Evolutionary conservation across 35 echinoderm and acorn worm genomes (phyloP).

Genomic region (Apostichopus parvimensis): DNA sequence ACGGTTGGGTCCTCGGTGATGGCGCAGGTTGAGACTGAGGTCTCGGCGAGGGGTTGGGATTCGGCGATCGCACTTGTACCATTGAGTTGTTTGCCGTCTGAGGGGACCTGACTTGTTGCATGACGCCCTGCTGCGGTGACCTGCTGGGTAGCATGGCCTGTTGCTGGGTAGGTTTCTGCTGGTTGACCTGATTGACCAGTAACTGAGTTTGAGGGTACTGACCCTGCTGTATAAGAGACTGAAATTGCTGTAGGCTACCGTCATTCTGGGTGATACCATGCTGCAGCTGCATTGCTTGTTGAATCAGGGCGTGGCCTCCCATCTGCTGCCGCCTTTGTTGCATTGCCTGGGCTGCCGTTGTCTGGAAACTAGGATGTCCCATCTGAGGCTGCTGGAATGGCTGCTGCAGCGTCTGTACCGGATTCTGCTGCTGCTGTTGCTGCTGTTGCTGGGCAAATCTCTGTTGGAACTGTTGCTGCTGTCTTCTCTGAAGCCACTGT

Average conservation of each 20-base stretch:
- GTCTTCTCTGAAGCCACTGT: neutral
- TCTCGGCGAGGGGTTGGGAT: conserved; percentile 89
- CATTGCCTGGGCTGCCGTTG: conserved; percentile 62
- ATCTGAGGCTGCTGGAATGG: conserved; percentile 67
- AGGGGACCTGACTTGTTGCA: conserved; percentile 89
- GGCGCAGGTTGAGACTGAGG: conserved; percentile 93
- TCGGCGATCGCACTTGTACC: conserved; percentile 88
- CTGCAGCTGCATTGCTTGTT: conserved; percentile 68
- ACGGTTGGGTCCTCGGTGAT: conserved; percentile 95
- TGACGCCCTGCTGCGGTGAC: conserved; percentile 71
- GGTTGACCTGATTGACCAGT: conserved; percentile 44
- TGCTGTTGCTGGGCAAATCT: conserved; percentile 64
- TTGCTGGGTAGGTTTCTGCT: conserved; percentile 68
- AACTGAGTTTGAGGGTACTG: conserved; percentile 55
- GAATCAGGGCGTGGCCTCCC: conserved; percentile 51
- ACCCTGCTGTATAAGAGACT: conserved; percentile 65
- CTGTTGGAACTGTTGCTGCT: conserved; percentile 45
- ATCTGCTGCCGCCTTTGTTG: conserved; percentile 60
- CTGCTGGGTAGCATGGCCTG: conserved; percentile 81
- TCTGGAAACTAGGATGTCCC: conserved; percentile 69
- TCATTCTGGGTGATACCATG: conserved; percentile 62
- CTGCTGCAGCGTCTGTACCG: conserved; percentile 70
- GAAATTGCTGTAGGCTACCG: conserved; percentile 71
- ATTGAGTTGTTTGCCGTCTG: conserved; percentile 84
- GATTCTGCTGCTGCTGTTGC: conserved; percentile 74